Conservation (phyloP, 2,888 invertebrate genomes). For the Tenodera sinensis region DNA sequence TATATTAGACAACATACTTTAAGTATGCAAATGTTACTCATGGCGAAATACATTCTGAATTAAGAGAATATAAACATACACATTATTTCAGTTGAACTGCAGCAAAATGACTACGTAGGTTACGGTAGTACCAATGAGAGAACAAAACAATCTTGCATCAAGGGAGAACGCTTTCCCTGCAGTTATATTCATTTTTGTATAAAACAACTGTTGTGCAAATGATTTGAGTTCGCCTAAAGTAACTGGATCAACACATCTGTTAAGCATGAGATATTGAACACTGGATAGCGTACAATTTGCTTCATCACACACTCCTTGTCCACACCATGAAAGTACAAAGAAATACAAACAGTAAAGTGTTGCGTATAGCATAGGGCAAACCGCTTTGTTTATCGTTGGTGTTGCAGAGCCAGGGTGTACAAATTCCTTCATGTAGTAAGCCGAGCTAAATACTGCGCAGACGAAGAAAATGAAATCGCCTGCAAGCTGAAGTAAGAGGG, state of each 20-base stretch:
- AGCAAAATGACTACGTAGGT: not conserved
- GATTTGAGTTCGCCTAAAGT: not conserved
- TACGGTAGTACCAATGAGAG: not conserved
- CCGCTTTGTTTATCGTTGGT: not conserved
- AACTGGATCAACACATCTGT: not conserved
- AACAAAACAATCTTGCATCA: not conserved
- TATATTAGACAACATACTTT: too few relatives aligned
- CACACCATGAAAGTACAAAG: not conserved
- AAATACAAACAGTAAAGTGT: not conserved
- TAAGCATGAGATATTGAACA: not conserved
- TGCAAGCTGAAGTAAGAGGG: not conserved
- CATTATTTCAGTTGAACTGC: not conserved
- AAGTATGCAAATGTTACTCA: too few relatives aligned
- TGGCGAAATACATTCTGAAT: too few relatives aligned
- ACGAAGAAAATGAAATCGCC: not conserved
- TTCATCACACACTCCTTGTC: not conserved
- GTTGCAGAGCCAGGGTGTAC: fast-evolving
- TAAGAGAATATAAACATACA: too few relatives aligned
- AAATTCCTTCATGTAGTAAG: not conserved
- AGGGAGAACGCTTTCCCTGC: not conserved
- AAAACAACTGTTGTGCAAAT: not conserved
- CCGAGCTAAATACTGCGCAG: not conserved
- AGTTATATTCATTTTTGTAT: not conserved
- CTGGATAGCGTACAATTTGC: not conserved
- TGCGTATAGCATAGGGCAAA: not conserved